phyloP scores from a whole-genome alignment of 2,888 invertebrate species.

The Anaspis maculata region DNA sequence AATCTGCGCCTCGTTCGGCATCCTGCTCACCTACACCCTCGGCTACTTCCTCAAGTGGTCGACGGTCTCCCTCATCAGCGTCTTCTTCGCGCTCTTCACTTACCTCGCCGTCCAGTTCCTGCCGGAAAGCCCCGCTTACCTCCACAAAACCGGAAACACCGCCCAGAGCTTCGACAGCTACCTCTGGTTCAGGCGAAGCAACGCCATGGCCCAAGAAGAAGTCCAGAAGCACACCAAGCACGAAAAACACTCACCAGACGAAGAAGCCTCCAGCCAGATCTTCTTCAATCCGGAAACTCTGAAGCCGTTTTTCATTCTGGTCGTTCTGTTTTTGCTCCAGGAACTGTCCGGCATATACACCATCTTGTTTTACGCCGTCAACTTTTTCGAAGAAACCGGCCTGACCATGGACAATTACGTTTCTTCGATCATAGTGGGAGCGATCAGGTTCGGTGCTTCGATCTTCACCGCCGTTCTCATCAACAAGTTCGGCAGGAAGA shows the following conservation, averaged over 20 bases:
- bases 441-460: slow-evolving; percentile 57
- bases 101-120: slow-evolving; percentile 53
- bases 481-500: slow-evolving; percentile 54
- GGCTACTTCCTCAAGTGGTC: slow-evolving; percentile 62
- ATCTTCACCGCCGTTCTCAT: slow-evolving; percentile 59
- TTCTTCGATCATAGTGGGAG: slow-evolving; percentile 61
- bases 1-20: slow-evolving; percentile 62
- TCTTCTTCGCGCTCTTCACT: slow-evolving; percentile 49
- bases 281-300: slow-evolving; percentile 49
- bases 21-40: slow-evolving; percentile 59
- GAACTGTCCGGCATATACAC: slow-evolving; percentile 67
- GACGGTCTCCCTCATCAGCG: slow-evolving; percentile 55
- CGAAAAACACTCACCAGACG: slow-evolving; percentile 5
- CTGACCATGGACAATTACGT: slow-evolving; percentile 56
- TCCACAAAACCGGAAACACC: slow-evolving; percentile 51
- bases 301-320: slow-evolving; percentile 58
- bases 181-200: slow-evolving; percentile 57
- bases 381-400: slow-evolving; percentile 60
- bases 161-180: slow-evolving; percentile 54
- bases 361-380: slow-evolving; percentile 64
- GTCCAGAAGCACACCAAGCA: slow-evolving; percentile 46
- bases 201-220: slow-evolving; percentile 54
- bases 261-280: slow-evolving; percentile 24
- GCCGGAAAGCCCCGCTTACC: slow-evolving; percentile 64
- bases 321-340: slow-evolving; percentile 61